Evolutionary conservation across 2,113 vertebrate species (phyloP), one percentile per base, ranked within the genome.

Genomic region (Psittacus erithacus): DNA sequence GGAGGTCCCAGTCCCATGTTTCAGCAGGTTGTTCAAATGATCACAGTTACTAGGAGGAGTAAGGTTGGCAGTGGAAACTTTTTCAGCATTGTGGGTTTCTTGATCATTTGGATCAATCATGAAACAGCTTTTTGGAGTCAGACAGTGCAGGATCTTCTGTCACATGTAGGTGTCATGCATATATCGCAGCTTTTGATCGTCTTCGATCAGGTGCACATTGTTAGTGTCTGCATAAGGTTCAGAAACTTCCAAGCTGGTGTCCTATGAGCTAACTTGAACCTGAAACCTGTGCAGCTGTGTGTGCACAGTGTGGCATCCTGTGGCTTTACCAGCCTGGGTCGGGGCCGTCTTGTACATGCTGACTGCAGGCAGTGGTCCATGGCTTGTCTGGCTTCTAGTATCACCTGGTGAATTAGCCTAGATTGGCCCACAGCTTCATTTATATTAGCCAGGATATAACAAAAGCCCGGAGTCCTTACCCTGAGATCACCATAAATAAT

Each of bases 291-390:
- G 49, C 93, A 82, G 76, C 79, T 55, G 29, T 6, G 6, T 71
- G 62, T 41, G 57, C 70, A 49, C 41, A 5, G 5, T 13, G 2
- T 71, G 52, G 63, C 57, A 50, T 29, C 28, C 78, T 76, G 15
- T 25, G 75, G 27, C 11, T 62, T 85, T 76, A 29, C 24, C 65
- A 82, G 79, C 53, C 8, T 2, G 57, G 22, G 13, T 2, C 3
- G 0, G 38, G 65, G 46, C 47, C 59, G 0, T 63, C 28, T 60
- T 0, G 46, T 57, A 16, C 5, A 0, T 44, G 44, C 20, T 70
- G 55, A 43, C 39, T 53, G 2, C 20, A 53, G 62, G 35, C 46
- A 49, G 62, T 31, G 17, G n/a, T 29, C 67, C 17, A 2, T 77
- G 49, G 38, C 28, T 70, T 17, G 13, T 65, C 59, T 55, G 6